Percentiles rank a stretch among this genome's conserved stretches.
Evolutionary conservation across 1,140 invertebrate species (phyloP).

Genomic region (Atta colombica): DNA sequence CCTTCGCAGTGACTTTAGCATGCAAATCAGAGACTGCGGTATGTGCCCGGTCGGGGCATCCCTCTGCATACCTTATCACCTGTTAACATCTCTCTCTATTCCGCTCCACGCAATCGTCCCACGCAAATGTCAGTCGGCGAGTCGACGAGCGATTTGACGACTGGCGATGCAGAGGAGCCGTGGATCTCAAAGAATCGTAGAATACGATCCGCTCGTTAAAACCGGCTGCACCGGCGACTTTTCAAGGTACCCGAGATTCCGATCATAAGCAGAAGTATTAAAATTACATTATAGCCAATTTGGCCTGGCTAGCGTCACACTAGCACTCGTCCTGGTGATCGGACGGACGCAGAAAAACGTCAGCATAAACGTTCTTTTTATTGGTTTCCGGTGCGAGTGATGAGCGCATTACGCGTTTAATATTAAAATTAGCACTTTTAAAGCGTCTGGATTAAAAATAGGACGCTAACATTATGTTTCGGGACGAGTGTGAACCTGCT

Average conservation of each 20-base stretch:
- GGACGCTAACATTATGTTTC: constrained; percentile 33
- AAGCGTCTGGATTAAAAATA: constrained; percentile 53
- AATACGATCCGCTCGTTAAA: constrained; percentile 51
- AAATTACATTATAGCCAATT: constrained; percentile 44
- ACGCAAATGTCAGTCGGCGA: constrained; percentile 63
- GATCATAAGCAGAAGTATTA: neutral
- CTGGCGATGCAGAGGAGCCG: neutral
- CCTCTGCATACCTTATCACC: constrained; percentile 18
- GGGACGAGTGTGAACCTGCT: constrained; percentile 25
- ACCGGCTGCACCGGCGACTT: constrained; percentile 40
- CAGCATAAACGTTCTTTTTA: constrained; percentile 35
- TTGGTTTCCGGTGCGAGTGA: neutral
- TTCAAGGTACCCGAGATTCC: constrained; percentile 38
- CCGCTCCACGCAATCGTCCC: constrained; percentile 51
- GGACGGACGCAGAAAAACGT: constrained; percentile 39
- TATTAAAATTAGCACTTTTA: constrained; percentile 47
- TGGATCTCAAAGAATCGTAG: constrained; percentile 38
- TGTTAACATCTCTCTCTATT: constrained; percentile 40
- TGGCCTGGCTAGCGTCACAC: neutral
- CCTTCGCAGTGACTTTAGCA: constrained; percentile 49
- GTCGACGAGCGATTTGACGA: constrained; percentile 35
- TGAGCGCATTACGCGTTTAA: constrained; percentile 29
- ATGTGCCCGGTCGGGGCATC: constrained; percentile 21
- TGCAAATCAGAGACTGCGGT: constrained; percentile 38
- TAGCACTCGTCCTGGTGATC: neutral